Conservation (phyloP, 1,140 invertebrate genomes). For the Eulimnadia texana region DNA sequence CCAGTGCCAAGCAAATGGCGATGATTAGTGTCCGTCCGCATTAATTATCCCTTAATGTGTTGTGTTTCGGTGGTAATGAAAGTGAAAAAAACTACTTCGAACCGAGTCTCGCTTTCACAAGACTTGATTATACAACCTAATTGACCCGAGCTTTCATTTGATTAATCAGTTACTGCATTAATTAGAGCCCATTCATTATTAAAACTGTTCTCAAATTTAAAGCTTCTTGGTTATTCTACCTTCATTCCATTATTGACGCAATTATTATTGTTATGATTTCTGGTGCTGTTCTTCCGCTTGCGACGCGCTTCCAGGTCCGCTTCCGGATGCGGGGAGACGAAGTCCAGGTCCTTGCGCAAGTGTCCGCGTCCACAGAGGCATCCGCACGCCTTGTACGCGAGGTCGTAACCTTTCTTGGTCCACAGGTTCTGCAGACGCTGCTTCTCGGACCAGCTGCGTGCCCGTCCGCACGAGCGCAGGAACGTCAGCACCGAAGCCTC, state of each 20-base stretch:
- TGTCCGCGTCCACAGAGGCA: conserved; percentile 67
- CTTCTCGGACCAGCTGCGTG: conserved; percentile 82
- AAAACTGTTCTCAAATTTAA: no score
- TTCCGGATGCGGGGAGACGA: conserved; percentile 49
- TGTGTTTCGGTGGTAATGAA: no score
- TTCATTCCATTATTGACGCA: conserved; percentile 4
- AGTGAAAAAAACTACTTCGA: no score
- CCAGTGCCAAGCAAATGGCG: conserved; percentile 22
- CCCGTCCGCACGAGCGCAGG: conserved; percentile 73
- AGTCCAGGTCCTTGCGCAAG: conserved; percentile 84
- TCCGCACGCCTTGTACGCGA: conserved; percentile 68
- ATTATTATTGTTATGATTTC: conserved; percentile 43
- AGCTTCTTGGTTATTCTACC: conserved; percentile 17
- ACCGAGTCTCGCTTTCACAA: no score
- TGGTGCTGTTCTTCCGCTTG: conserved; percentile 33
- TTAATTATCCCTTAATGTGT: no score
- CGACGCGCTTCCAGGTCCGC: conserved; percentile 19
- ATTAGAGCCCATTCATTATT: no score
- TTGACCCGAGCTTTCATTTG: no score
- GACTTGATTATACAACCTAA: no score
- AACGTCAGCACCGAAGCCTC: conserved; percentile 54
- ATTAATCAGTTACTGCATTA: no score
- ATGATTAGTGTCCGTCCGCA: no score
- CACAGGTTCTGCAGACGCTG: conserved; percentile 88
- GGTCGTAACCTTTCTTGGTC: conserved; percentile 93